Evolutionary conservation across 2,797 vertebrate genomes (phyloP), one percentile per base, ranked within the genome.

Genomic region (Melanotaenia pygmaea): DNA sequence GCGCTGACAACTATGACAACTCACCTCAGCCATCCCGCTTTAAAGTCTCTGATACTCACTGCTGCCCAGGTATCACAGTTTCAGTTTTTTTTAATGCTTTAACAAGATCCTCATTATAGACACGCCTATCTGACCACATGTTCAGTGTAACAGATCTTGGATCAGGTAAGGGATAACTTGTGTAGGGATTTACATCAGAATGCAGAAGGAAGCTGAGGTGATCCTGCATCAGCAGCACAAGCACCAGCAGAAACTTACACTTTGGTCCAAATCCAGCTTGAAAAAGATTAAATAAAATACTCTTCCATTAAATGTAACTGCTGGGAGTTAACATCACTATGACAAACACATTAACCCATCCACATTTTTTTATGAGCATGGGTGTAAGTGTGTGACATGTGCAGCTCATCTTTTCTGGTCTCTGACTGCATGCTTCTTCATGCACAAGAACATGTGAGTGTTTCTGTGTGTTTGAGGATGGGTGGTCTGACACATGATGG

Each of bases 11-110:
- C 28, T 28, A 28, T 28, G 3, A 28, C 28, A 28, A 26, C 45
- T 47, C 26, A 22, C 45, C 4, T 63, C 5, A 47, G 16, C 57
- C 40, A 73, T 59, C 65, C 67, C 10, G 6, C 38, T 30, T 43
- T 50, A 18, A 71, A 68, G 50, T 67, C 59, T 5, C 22, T 60
- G 32, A 9, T 59, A 13, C 37, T 4, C 54, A 62, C 64, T 38
- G 22, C 54, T 64, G 58, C 20, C 8, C 43, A 14, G 26, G 38
- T 35, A 61, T 22, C 69, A 71, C 82, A 32, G 9, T 37, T 70
- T 70, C 28, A 30, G 28, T 4, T 20, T 45, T 72, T 67, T 81
- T 87, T 77, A 86, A 92, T 86, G 65, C 81, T 77, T 74, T 85
- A 88, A 88, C 43, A 5, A 79, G 83, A 80, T 86, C 69, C 61